Conservation (phyloP, 2,888 invertebrate genomes). For the Acleris emargana region DNA sequence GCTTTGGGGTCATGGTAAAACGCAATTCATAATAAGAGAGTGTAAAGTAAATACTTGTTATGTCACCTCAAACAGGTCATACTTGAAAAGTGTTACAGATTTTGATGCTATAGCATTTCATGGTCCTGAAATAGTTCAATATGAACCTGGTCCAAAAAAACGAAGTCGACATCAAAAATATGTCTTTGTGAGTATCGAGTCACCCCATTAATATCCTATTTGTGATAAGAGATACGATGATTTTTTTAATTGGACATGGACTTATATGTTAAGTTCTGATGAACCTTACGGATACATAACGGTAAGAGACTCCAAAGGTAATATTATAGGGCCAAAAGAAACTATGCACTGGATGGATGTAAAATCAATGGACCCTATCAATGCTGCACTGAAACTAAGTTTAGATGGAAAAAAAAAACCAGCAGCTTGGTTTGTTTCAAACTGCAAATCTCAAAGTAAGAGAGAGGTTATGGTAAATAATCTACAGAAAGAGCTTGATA, state of each 20-base stretch:
- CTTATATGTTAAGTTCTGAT: constrained; percentile 58
- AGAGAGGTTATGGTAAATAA: constrained; percentile 47
- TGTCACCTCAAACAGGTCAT: constrained; percentile 46
- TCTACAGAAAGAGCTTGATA: constrained; percentile 46
- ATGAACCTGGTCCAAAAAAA: constrained; percentile 38
- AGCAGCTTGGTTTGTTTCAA: constrained; percentile 64
- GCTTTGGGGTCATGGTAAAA: constrained; percentile 47
- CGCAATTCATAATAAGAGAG: constrained; percentile 46
- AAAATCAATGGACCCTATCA: constrained; percentile 50
- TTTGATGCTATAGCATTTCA: constrained; percentile 55
- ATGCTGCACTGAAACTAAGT: constrained; percentile 46
- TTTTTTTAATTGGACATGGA: constrained; percentile 64
- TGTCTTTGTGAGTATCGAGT: constrained; percentile 53
- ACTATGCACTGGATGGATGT: constrained; percentile 53
- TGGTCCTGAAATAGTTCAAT: constrained; percentile 46
- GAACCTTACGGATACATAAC: constrained; percentile 53
- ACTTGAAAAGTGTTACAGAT: constrained; percentile 41
- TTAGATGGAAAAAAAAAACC: constrained; percentile 52
- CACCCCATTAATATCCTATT: constrained; percentile 53
- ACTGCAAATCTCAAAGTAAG: constrained; percentile 49
- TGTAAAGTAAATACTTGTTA: constrained; percentile 52
- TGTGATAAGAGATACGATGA: constrained; percentile 47
- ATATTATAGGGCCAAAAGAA: constrained; percentile 51
- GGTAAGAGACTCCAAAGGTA: constrained; percentile 46
- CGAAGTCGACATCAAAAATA: constrained; percentile 51